phyloP scores from a whole-genome alignment of 1,140 invertebrate species.

The Trichomalopsis sarcophagae region DNA sequence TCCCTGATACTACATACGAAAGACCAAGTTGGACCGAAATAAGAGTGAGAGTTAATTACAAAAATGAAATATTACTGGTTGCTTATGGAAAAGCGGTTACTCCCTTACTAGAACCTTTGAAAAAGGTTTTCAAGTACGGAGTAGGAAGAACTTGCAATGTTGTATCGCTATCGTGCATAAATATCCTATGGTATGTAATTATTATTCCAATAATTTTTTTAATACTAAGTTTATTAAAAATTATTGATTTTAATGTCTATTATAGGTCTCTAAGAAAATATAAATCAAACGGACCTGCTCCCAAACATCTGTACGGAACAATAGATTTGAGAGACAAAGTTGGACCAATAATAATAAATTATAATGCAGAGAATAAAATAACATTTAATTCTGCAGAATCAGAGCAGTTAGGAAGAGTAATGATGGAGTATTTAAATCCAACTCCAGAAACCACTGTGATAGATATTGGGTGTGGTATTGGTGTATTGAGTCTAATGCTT shows the following conservation, averaged over 20 bases:
- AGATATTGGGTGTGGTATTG: constrained; percentile 46
- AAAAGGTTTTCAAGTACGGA: constrained; percentile 27
- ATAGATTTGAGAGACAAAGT: constrained; percentile 47
- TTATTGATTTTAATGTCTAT: constrained; percentile 10
- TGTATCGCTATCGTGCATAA: constrained; percentile 40
- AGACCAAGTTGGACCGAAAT: constrained; percentile 44
- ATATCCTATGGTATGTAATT: constrained; percentile 15
- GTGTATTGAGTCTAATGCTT: constrained; percentile 43
- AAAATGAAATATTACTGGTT: constrained; percentile 46
- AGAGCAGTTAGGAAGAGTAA: constrained; percentile 37
- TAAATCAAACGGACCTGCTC: not conserved
- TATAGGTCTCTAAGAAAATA: constrained; percentile 34
- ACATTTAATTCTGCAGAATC: constrained; percentile 44
- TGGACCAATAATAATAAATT: constrained; percentile 41
- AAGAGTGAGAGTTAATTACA: constrained; percentile 49
- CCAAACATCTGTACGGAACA: constrained; percentile 18
- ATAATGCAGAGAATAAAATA: constrained; percentile 39
- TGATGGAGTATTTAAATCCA: constrained; percentile 36
- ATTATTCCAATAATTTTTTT: not conserved
- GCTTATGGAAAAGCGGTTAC: constrained; percentile 33
- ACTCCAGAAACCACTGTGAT: constrained; percentile 33
- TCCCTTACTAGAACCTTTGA: constrained; percentile 18
- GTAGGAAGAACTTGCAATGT: constrained; percentile 41
- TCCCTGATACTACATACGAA: constrained; percentile 22
- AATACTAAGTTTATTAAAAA: not conserved